Evolutionary conservation across 2,888 invertebrate genomes (phyloP).

Genomic region (Prenolepis imparis): DNA sequence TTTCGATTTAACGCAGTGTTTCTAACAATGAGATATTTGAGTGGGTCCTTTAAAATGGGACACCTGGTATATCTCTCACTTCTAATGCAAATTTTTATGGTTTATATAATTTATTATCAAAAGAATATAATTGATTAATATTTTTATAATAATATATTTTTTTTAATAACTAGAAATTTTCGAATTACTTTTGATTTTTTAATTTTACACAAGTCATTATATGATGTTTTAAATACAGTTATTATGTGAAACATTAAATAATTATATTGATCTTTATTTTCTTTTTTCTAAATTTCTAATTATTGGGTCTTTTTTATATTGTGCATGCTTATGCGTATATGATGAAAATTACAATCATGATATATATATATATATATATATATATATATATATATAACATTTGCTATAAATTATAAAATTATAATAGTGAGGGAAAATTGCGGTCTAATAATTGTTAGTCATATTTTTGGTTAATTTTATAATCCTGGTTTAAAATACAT

Average conservation of each 20-base stretch:
- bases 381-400: background rate
- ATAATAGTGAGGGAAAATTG: background rate
- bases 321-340: background rate
- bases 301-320: background rate
- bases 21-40: no score
- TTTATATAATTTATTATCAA: background rate
- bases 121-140: background rate
- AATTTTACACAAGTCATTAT: background rate
- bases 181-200: background rate
- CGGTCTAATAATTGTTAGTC: background rate
- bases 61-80: background rate
- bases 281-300: background rate
- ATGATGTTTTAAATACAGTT: background rate
- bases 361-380: no score
- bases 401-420: background rate
- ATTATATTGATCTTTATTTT: background rate
- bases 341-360: background rate
- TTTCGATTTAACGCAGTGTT: no score
- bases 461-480: conserved; percentile 39
- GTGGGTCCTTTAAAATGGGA: no score
- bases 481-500: conserved; percentile 28
- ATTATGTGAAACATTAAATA: background rate
- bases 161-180: background rate
- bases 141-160: background rate
- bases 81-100: conserved; percentile 2